phyloP scores from a whole-genome alignment of 2,797 vertebrate genomes.

The Acanthopagrus latus region DNA sequence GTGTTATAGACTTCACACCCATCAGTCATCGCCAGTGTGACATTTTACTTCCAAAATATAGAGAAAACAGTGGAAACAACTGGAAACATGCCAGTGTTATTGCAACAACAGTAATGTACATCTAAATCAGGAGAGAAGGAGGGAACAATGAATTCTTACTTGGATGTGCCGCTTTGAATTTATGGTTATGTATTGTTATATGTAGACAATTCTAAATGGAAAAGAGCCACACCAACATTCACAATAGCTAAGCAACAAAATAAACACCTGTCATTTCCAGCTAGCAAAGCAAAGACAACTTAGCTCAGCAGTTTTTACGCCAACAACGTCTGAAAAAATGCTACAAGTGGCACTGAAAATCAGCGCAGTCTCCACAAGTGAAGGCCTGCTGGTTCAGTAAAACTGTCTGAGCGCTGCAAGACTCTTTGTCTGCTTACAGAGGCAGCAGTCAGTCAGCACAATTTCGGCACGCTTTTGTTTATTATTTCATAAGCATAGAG shows the following conservation, averaged over 20 bases:
- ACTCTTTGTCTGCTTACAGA: constrained; percentile 42
- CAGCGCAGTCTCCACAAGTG: constrained; percentile 2
- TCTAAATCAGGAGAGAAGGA: neutral
- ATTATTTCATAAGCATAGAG: constrained; percentile 72
- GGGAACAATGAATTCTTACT: constrained; percentile 17
- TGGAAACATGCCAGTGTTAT: neutral
- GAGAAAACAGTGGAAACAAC: too few relatives aligned
- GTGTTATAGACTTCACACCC: neutral
- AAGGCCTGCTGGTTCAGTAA: constrained; percentile 24
- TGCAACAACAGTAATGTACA: neutral
- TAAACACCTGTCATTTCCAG: constrained; percentile 20
- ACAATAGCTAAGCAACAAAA: neutral
- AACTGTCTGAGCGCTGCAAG: constrained; percentile 26
- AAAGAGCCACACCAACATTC: constrained; percentile 6
- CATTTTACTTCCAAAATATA: neutral
- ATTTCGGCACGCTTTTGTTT: constrained; percentile 68
- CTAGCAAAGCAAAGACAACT: constrained; percentile 13
- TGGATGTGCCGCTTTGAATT: constrained; percentile 2
- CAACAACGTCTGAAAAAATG: constrained; percentile 1
- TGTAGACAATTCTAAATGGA: constrained; percentile 17
- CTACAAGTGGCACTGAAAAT: neutral
- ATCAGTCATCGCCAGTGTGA: neutral
- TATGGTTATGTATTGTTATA: constrained; percentile 4
- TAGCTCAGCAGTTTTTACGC: neutral
- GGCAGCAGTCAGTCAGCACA: constrained; percentile 66